These are phyloP conservation scores for Trachymyrmex septentrionalis DNA, from an alignment of 1,140 invertebrate genomes.

Conservation along the genomic window DNA sequence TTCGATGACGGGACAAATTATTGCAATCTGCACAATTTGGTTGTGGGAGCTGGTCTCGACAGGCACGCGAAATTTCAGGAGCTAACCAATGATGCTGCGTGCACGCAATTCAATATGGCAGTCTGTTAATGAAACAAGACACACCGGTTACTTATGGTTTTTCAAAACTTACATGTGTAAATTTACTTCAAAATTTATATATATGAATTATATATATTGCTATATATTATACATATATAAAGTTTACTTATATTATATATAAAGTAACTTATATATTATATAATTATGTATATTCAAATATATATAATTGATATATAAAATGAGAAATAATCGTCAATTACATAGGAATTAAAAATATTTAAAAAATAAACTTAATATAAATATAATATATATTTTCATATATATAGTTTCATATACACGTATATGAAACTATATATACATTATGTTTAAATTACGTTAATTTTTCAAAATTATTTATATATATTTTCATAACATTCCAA, in stretches of 20 bases:
- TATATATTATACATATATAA: not conserved
- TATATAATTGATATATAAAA: not conserved
- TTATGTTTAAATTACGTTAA: not conserved
- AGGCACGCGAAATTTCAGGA: constrained; percentile 66
- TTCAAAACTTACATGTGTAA: constrained; percentile 8
- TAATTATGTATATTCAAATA: not conserved
- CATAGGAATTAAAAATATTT: not conserved
- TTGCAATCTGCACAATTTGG: constrained; percentile 75
- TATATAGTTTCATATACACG: too few species aligned
- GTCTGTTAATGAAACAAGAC: constrained; percentile 56
- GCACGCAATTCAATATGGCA: constrained; percentile 75
- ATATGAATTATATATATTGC: not conserved
- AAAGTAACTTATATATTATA: not conserved
- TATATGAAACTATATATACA: not conserved
- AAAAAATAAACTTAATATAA: constrained; percentile 8
- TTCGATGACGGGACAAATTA: constrained; percentile 75
- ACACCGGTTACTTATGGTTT: constrained; percentile 4
- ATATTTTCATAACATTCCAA: not conserved
- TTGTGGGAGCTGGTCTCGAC: constrained; percentile 66
- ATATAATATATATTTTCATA: not conserved
- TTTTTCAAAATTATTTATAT: not conserved
- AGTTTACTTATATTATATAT: not conserved
- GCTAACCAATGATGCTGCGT: constrained; percentile 66
- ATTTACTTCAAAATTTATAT: not conserved
- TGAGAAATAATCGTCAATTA: not conserved